Evolutionary conservation across 2,113 vertebrate species (phyloP).

Genomic region (Perca fluviatilis): DNA sequence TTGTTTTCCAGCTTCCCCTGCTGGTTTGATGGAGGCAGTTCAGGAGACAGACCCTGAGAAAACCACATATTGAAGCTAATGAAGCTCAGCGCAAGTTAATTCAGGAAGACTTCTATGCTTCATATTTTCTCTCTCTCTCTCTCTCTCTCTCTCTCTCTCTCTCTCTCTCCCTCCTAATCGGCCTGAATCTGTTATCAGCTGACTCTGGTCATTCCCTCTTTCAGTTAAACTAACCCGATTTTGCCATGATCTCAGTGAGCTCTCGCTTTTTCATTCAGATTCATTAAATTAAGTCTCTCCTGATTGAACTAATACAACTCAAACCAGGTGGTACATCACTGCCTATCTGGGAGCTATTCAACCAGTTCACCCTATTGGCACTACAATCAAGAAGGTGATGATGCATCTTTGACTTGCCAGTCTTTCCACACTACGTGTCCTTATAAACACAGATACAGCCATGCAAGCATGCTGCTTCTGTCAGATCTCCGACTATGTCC

Average conservation of each 20-base stretch:
- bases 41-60: background rate
- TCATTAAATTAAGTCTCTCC: too few species aligned
- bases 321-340: constrained; percentile 3
- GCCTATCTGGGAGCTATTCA: background rate
- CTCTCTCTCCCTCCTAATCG: too few species aligned
- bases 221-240: too few species aligned
- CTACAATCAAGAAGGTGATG: constrained; percentile 3
- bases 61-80: background rate
- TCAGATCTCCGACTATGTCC: constrained; percentile 85
- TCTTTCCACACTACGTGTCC: background rate
- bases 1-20: background rate
- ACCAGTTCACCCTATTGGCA: constrained; percentile 1
- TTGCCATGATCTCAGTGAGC: too few species aligned
- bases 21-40: background rate
- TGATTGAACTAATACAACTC: background rate
- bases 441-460: constrained; percentile 86
- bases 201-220: too few species aligned
- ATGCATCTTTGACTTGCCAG: constrained; percentile 6
- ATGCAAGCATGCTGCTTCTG: constrained; percentile 85
- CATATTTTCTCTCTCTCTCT: too few species aligned
- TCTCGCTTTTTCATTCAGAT: too few species aligned
- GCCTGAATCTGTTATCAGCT: too few species aligned
- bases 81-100: too few species aligned
- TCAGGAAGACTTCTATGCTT: too few species aligned
- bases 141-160: too few species aligned